Evolutionary conservation across 2,888 invertebrate species (phyloP).

Genomic region (Panorpa germanica): DNA sequence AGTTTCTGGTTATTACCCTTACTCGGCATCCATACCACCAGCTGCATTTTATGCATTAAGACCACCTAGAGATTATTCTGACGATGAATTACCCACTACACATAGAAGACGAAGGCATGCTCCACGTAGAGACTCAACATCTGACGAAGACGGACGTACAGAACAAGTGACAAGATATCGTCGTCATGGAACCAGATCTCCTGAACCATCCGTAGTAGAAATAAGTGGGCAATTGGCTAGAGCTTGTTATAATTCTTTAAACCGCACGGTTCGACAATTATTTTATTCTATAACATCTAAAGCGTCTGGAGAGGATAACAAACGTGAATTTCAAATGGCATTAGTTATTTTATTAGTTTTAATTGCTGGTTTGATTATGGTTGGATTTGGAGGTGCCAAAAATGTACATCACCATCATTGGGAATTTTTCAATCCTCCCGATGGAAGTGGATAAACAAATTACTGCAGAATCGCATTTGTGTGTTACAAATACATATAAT

Average conservation of each 20-base stretch:
- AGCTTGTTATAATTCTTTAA: slow-evolving; percentile 45
- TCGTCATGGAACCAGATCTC: slow-evolving; percentile 21
- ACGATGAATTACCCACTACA: slow-evolving; percentile 23
- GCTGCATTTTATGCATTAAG: slow-evolving; percentile 21
- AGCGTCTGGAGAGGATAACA: slow-evolving; percentile 40
- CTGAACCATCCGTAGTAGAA: slow-evolving; percentile 47
- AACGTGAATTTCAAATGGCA: slow-evolving; percentile 55
- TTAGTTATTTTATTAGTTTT: slow-evolving; percentile 61
- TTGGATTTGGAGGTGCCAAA: slow-evolving; percentile 50
- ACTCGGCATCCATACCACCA: slow-evolving; percentile 23
- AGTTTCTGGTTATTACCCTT: slow-evolving; percentile 12
- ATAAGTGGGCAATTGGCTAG: slow-evolving; percentile 49
- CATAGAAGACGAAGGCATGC: slow-evolving; percentile 27
- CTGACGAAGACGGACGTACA: slow-evolving; percentile 29
- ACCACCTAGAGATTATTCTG: slow-evolving; percentile 20
- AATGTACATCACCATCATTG: slow-evolving; percentile 68
- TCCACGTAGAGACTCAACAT: slow-evolving; percentile 30
- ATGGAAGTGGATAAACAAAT: slow-evolving; percentile 33
- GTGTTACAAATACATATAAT: too few relatives aligned
- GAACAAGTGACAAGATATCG: slow-evolving; percentile 19
- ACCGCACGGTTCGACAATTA: slow-evolving; percentile 45
- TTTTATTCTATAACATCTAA: slow-evolving; percentile 42
- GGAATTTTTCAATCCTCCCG: slow-evolving; percentile 77
- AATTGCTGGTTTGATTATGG: slow-evolving; percentile 56
- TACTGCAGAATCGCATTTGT: too few relatives aligned